Evolutionary conservation across 2,113 vertebrate species (phyloP).

Genomic region (Dissostichus mawsoni): DNA sequence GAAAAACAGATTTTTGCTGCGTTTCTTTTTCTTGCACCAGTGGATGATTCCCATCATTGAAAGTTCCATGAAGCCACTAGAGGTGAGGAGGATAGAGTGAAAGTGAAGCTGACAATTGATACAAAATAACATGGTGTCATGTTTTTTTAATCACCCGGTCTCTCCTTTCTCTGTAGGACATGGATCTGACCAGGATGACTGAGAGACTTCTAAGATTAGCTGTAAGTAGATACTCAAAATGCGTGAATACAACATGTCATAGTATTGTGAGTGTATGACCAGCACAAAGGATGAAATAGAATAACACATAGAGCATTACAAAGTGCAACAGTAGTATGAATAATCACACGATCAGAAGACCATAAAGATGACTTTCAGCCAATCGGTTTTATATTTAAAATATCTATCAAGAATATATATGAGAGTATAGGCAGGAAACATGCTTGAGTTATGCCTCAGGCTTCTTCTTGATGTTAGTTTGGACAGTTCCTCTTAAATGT

Average conservation of each 20-base stretch:
- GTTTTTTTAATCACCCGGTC: not conserved
- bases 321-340: no score
- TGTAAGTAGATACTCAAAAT: constrained; percentile 79
- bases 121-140: not conserved
- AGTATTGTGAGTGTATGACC: not conserved
- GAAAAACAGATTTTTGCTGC: not conserved
- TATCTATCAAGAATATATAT: not conserved
- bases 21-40: constrained; percentile 67
- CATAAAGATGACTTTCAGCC: no score
- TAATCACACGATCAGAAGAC: no score
- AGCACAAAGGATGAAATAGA: not conserved
- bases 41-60: constrained; percentile 95
- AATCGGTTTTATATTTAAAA: no score
- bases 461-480: not conserved
- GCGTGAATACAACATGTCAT: no score
- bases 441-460: not conserved
- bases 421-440: not conserved
- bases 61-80: constrained; percentile 94
- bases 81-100: constrained; percentile 78
- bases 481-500: not conserved
- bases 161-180: constrained; percentile 83
- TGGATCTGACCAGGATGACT: constrained; percentile 91
- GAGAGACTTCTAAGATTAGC: constrained; percentile 93
- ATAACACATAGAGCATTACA: no score
- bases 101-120: not conserved